Conservation (phyloP, 2,113 vertebrate species). For the Crotophaga sulcirostris region DNA sequence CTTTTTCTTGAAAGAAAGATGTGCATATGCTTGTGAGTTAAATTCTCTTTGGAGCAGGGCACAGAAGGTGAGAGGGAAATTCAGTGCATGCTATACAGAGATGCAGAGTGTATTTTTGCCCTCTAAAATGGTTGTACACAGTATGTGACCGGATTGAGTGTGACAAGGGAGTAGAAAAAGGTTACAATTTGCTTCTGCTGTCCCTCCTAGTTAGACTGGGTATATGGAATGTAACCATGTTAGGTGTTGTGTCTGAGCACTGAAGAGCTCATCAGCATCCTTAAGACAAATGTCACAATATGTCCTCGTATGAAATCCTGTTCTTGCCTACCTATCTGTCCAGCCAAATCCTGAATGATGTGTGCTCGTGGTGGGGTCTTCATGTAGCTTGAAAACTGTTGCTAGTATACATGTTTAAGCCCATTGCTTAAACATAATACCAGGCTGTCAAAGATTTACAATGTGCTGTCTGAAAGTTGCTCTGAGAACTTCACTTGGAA, state of each 20-base stretch:
- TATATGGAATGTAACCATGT: neutral
- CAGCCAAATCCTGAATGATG: neutral
- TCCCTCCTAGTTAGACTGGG: neutral
- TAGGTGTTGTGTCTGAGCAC: fast-evolving
- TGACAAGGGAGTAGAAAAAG: neutral
- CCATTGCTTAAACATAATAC: neutral
- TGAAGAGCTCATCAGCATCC: neutral
- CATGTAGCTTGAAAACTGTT: neutral
- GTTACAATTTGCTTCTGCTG: neutral
- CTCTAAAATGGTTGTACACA: neutral
- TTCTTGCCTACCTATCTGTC: neutral
- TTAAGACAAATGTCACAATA: neutral
- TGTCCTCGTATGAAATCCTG: neutral
- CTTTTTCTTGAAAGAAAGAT: neutral
- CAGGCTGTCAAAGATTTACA: neutral
- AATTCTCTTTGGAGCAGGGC: neutral
- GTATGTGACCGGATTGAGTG: neutral
- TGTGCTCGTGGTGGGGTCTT: neutral
- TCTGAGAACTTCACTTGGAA: neutral
- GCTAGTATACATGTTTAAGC: neutral
- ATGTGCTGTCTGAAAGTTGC: neutral
- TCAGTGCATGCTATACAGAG: neutral
- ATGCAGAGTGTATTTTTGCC: neutral
- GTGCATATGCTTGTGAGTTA: neutral
- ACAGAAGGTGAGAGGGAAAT: neutral